Base-by-base conservation (phyloP, 2,888 invertebrate species). In the Orchesella flavescens region DNA sequence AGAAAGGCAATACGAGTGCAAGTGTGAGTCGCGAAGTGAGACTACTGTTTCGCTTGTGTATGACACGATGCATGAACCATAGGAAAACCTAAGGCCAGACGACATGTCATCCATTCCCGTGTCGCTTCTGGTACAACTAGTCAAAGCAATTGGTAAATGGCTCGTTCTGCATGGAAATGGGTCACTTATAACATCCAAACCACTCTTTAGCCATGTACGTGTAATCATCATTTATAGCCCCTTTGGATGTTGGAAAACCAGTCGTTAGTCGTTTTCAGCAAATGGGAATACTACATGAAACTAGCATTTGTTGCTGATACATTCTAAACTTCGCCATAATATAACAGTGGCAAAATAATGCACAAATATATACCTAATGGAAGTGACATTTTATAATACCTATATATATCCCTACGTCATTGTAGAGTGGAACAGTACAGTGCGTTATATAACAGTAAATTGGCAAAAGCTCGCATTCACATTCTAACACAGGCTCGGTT, bases 131-230 rank as follows among this genome's bases (percentile, higher is more conserved):
- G 65, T 57, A 55, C 71, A 78, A 69, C 78, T 69, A 78, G 77
- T 77, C 78, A 73, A 68, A 73, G 77, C 46, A 77, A 73, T 72
- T 73, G 73, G 78, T 72, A 72, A 78, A 78, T 73, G 68, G 72
- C 76, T 65, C 49, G 80, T 78, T 78, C 69, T 82, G 84, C 79
- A 83, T 86, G 80, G 84, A 85, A 87, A 86, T 87, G 83, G 87
- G 87, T 86, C 85, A 87, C 83, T 85, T 86, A 78, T 44, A 82
- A 61, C 63, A 66, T 81, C 81, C 74, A 65, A 81, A 74, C 68
- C 74, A 69, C 81, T 55, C 61, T 59, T 77, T 65, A 57, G 72
- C 53, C 66, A 43, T 65, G 73, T 66, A 66, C 83, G 57, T 77
- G 73, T 77, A 83, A 83, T 83, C 73, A 77, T 83, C 83, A 78